Conservation (phyloP, 1,140 invertebrate genomes). For the Sarcophaga bullata region DNA sequence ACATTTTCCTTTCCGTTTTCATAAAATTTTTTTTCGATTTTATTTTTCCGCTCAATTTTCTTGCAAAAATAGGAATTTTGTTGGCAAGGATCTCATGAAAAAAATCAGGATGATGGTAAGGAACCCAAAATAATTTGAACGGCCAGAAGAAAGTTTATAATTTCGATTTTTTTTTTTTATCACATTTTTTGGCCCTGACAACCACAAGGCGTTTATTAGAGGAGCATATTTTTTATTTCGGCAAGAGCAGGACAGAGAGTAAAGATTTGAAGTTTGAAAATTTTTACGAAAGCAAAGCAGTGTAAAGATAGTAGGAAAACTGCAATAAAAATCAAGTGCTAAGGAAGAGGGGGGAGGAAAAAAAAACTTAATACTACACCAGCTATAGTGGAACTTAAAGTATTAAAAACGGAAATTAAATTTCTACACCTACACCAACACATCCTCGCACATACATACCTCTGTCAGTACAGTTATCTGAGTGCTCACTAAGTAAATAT, state of each 20-base stretch:
- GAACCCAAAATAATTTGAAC: no score
- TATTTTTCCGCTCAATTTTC: no score
- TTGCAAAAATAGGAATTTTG: no score
- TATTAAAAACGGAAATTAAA: conserved; percentile 34
- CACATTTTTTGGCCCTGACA: not conserved
- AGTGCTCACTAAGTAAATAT: not conserved
- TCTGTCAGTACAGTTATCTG: no score
- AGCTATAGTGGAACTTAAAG: not conserved
- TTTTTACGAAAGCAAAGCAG: not conserved
- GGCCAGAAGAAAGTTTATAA: no score
- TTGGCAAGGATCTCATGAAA: no score
- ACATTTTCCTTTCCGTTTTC: not conserved
- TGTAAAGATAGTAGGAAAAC: not conserved
- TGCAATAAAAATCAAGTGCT: not conserved
- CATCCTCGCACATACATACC: not conserved
- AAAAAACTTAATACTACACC: not conserved
- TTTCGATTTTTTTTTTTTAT: no score
- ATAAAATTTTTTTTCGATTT: not conserved
- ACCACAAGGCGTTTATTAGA: conserved; percentile 16
- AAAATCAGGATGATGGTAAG: no score
- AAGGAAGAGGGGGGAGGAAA: not conserved
- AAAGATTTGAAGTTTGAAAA: not conserved
- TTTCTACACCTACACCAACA: conserved; percentile 1
- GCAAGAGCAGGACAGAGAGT: not conserved
- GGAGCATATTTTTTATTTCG: not conserved